Evolutionary conservation across 2,113 vertebrate species (phyloP).

Genomic region (Vulpes lagopus): DNA sequence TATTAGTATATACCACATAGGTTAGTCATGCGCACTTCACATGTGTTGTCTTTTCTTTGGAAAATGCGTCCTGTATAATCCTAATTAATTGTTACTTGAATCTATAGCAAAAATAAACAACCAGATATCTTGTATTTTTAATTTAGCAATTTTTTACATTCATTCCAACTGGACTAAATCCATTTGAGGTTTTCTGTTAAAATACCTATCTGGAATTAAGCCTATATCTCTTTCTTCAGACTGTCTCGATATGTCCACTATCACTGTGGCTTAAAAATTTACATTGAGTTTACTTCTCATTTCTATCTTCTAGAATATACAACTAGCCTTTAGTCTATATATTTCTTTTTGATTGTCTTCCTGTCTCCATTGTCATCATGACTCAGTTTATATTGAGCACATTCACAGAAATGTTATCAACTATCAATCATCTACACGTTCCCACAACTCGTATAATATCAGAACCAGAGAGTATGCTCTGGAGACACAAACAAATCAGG

Average conservation of each 20-base stretch:
- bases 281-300: background rate
- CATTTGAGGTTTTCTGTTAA: background rate
- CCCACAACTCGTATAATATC: background rate
- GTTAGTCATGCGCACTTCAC: background rate
- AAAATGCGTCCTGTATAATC: background rate
- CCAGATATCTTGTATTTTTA: background rate
- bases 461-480: background rate
- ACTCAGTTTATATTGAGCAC: background rate
- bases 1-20: background rate
- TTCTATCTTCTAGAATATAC: conserved; percentile 3
- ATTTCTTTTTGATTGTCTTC: background rate
- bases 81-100: background rate
- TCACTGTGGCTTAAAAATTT: background rate
- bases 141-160: background rate
- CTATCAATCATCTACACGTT: background rate
- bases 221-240: background rate
- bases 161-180: background rate
- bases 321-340: background rate
- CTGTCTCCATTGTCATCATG: background rate
- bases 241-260: background rate
- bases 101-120: background rate
- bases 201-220: background rate
- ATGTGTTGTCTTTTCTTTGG: background rate
- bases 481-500: background rate
- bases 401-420: conserved; percentile 9